phyloP scores from a whole-genome alignment of 1,140 invertebrate species.

The Agrypnia vestita region DNA sequence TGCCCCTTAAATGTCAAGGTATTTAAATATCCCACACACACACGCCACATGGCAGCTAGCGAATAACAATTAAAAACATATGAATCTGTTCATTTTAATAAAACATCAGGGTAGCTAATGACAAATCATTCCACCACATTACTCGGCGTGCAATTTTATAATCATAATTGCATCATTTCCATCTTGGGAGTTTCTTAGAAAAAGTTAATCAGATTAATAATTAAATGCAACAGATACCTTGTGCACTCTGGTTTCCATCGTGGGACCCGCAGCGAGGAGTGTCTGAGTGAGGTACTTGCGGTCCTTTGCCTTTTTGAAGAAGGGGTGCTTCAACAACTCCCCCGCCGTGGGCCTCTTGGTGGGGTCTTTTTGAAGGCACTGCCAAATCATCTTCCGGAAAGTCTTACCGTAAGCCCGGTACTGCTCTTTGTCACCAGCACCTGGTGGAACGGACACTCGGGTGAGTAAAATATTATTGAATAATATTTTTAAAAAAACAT shows the following conservation, averaged over 20 bases:
- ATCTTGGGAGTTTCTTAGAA: too few species aligned
- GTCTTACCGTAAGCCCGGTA: constrained; percentile 98
- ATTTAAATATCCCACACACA: too few species aligned
- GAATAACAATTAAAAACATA: too few species aligned
- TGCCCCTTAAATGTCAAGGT: too few species aligned
- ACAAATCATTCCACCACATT: too few species aligned
- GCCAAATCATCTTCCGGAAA: constrained; percentile 95
- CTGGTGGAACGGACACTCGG: constrained; percentile 59
- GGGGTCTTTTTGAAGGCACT: constrained; percentile 96
- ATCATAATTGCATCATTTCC: too few species aligned
- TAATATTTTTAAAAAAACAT: too few species aligned
- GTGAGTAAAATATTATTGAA: background rate
- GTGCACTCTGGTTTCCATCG: constrained; percentile 87
- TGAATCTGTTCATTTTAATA: too few species aligned
- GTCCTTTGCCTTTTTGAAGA: constrained; percentile 98
- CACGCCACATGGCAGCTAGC: too few species aligned
- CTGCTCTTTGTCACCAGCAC: constrained; percentile 96
- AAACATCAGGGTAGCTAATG: too few species aligned
- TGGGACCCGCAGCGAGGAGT: constrained; percentile 86
- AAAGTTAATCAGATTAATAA: background rate
- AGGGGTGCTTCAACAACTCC: constrained; percentile 95
- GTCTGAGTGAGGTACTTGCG: constrained; percentile 92
- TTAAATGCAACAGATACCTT: constrained; percentile 75
- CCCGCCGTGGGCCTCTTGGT: constrained; percentile 93
- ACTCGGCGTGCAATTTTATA: too few species aligned